phyloP scores from a whole-genome alignment of 1,140 invertebrate species.

The Micrasema minimum region DNA sequence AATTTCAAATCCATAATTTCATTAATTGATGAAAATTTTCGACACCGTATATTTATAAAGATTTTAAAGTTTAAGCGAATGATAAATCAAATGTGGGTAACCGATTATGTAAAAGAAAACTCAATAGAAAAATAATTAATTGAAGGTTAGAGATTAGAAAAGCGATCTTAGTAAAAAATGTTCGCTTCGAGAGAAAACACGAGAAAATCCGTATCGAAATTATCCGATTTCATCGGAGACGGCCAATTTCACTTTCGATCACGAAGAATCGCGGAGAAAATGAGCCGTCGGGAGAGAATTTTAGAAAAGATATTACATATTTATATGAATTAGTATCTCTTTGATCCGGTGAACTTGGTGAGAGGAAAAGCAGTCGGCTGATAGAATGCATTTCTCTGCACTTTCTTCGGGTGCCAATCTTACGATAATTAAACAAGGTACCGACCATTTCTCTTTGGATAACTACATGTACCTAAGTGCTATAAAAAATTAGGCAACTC shows the following conservation, averaged over 20 bases:
- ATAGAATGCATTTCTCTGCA: constrained; percentile 33
- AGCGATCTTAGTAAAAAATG: not conserved
- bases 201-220: constrained; percentile 23
- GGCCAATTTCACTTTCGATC: constrained; percentile 23
- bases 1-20: too few relatives aligned
- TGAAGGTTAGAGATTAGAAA: not conserved
- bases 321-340: constrained; percentile 18
- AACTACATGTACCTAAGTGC: too few relatives aligned
- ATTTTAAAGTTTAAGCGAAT: too few relatives aligned
- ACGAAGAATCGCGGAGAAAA: constrained; percentile 30
- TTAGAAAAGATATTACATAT: constrained; percentile 29
- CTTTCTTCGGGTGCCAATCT: constrained; percentile 31
- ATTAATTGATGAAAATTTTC: too few relatives aligned
- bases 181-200: constrained; percentile 20
- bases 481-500: too few relatives aligned
- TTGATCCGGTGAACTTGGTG: constrained; percentile 35
- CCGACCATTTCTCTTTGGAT: not conserved
- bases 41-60: too few relatives aligned
- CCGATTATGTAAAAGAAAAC: too few relatives aligned
- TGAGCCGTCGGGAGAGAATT: constrained; percentile 30
- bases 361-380: constrained; percentile 33
- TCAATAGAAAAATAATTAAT: not conserved
- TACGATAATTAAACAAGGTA: not conserved
- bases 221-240: constrained; percentile 28
- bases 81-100: too few relatives aligned